phyloP scores from a whole-genome alignment of 2,113 vertebrate species.

The Monopterus albus region DNA sequence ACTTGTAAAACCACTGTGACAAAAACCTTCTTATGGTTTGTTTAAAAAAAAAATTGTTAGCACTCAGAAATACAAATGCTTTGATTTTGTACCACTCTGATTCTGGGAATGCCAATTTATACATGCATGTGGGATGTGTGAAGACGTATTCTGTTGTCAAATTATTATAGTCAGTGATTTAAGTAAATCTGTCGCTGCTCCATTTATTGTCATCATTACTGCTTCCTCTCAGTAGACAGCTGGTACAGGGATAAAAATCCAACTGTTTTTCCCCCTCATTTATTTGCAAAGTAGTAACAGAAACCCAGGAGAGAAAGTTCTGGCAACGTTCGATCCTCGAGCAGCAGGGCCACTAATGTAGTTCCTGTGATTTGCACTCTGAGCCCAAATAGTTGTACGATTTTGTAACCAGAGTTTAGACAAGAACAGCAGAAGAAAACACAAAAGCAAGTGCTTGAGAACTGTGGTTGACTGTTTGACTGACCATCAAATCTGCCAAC shows the following conservation, averaged over 20 bases:
- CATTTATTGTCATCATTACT: slow-evolving; percentile 28
- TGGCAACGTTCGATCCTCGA: not conserved
- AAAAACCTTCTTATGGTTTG: slow-evolving; percentile 23
- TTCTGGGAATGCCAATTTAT: slow-evolving; percentile 49
- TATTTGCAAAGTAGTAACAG: not conserved
- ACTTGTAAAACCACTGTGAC: slow-evolving; percentile 32
- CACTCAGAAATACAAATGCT: slow-evolving; percentile 36
- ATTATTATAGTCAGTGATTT: slow-evolving; percentile 42
- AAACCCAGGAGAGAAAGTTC: slow-evolving; percentile 7
- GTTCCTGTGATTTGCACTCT: slow-evolving; percentile 3
- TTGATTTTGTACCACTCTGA: slow-evolving; percentile 31
- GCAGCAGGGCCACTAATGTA: slow-evolving; percentile 10
- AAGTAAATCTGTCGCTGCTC: slow-evolving; percentile 34
- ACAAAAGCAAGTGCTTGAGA: not conserved
- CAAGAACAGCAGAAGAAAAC: slow-evolving; percentile 1
- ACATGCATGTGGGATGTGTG: slow-evolving; percentile 32
- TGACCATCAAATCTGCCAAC: not conserved
- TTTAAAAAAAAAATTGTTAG: slow-evolving; percentile 1
- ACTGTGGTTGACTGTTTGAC: slow-evolving; percentile 10
- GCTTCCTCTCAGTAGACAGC: slow-evolving; percentile 17
- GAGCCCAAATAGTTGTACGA: not conserved
- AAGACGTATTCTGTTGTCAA: slow-evolving; percentile 34
- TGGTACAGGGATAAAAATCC: slow-evolving; percentile 5
- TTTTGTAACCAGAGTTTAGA: slow-evolving; percentile 18
- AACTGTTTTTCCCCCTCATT: not conserved